These are phyloP conservation scores for Xiphorhynchus elegans DNA, from an alignment of 2,113 vertebrate species.

Conservation along the genomic window DNA sequence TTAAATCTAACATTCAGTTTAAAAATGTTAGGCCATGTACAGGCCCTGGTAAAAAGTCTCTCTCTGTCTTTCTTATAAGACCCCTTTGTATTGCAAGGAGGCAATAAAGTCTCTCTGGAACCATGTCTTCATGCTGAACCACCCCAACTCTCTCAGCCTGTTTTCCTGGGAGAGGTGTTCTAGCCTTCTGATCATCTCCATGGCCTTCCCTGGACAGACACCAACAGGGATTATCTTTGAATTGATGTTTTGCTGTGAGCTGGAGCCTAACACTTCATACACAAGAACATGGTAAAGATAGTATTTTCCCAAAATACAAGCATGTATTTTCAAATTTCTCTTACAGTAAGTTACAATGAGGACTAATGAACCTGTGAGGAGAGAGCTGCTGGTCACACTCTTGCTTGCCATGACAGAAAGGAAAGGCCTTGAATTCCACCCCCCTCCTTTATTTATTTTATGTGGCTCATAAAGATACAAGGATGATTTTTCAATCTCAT, in stretches of 20 bases:
- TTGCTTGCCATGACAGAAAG: background rate
- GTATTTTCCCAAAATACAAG: background rate
- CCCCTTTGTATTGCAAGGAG: background rate
- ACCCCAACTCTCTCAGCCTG: background rate
- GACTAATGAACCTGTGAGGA: background rate
- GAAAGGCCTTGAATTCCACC: background rate
- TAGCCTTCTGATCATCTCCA: background rate
- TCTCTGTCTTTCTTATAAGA: background rate
- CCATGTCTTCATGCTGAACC: background rate
- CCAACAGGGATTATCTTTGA: background rate
- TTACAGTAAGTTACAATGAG: background rate
- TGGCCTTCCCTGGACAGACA: background rate
- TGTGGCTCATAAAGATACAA: background rate
- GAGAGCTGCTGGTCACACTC: background rate
- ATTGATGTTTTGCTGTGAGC: background rate
- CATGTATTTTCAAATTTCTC: background rate
- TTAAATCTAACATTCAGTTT: background rate
- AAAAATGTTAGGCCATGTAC: background rate
- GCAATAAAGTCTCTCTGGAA: background rate
- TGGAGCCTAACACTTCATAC: background rate
- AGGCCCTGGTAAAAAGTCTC: background rate
- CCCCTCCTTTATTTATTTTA: background rate
- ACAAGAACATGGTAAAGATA: background rate
- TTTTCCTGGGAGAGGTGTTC: background rate
- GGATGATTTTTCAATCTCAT: background rate